Conservation (phyloP, 1,140 invertebrate genomes). For the Drosophila micromelanica region DNA sequence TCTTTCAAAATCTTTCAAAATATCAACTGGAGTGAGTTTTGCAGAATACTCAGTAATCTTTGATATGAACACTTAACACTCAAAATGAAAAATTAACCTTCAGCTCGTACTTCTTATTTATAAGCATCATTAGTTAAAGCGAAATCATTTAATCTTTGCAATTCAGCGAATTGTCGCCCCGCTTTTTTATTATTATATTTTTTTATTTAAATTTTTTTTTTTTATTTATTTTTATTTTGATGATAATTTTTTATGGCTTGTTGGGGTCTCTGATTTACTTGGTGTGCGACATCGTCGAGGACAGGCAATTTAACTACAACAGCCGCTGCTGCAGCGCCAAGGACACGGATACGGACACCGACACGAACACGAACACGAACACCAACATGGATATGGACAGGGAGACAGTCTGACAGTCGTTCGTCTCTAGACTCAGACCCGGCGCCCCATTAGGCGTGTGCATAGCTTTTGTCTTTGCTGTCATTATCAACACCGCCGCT, state of each 20-base stretch:
- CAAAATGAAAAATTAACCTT: background rate
- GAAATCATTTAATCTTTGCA: constrained; percentile 28
- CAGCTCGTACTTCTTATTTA: constrained; percentile 9
- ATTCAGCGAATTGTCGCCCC: constrained; percentile 22
- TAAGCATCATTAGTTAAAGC: constrained; percentile 21
- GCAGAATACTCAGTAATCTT: background rate
- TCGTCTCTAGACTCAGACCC: constrained; percentile 33
- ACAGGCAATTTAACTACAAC: constrained; percentile 77
- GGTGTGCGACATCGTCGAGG: constrained; percentile 59
- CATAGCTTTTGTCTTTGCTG: constrained; percentile 65
- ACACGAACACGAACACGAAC: no score
- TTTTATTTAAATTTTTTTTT: constrained; percentile 25
- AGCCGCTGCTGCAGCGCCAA: constrained; percentile 54
- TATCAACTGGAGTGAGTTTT: no score
- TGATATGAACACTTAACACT: background rate
- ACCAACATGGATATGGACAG: constrained; percentile 5
- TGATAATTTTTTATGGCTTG: constrained; percentile 43
- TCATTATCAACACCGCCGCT: constrained; percentile 73
- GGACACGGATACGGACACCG: no score
- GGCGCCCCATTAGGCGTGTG: constrained; percentile 32
- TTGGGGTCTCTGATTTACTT: constrained; percentile 71
- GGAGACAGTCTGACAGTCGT: constrained; percentile 36
- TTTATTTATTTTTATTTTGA: constrained; percentile 17
- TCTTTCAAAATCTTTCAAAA: no score
- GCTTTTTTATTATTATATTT: constrained; percentile 21